Conservation (phyloP, 2,888 invertebrate genomes). For the Julus scanicus region DNA sequence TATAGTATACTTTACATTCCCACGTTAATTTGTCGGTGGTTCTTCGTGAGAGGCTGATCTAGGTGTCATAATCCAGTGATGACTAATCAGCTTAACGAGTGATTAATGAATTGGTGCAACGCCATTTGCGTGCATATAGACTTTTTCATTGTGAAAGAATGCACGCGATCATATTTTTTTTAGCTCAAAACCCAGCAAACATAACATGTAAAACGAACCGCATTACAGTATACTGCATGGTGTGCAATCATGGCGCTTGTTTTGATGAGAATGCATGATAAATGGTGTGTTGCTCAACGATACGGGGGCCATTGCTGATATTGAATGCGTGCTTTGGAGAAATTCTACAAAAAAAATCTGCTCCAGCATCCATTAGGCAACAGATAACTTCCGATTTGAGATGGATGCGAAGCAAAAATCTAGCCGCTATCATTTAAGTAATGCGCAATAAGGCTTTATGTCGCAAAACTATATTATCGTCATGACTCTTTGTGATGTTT, state of each 20-base stretch:
- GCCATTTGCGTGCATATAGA: constrained; percentile 12
- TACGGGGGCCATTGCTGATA: constrained; percentile 25
- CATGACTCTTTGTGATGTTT: constrained; percentile 9
- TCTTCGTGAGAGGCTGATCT: too few species aligned
- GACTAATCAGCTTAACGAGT: constrained; percentile 40
- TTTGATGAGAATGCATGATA: constrained; percentile 44
- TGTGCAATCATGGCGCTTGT: constrained; percentile 43
- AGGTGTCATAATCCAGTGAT: not conserved
- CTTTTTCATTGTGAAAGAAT: constrained; percentile 15
- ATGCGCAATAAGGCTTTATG: constrained; percentile 48
- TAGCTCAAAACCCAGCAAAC: not conserved
- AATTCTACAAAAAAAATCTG: constrained; percentile 27
- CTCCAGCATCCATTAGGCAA: constrained; percentile 49
- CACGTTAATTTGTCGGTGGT: too few species aligned
- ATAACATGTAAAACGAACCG: not conserved
- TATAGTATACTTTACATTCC: too few species aligned
- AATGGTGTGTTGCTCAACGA: constrained; percentile 44
- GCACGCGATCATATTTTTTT: constrained; percentile 16
- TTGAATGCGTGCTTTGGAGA: constrained; percentile 45
- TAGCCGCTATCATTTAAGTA: constrained; percentile 48
- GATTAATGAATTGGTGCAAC: constrained; percentile 18
- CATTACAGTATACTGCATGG: not conserved
- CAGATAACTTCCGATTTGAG: constrained; percentile 53
- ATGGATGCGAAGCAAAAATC: constrained; percentile 40
- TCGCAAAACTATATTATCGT: constrained; percentile 44